A percentile compares a stretch with the other conserved stretches of the same genome.
Conservation (phyloP, 2,113 vertebrate genomes). For the Prochilodus magdalenae region DNA sequence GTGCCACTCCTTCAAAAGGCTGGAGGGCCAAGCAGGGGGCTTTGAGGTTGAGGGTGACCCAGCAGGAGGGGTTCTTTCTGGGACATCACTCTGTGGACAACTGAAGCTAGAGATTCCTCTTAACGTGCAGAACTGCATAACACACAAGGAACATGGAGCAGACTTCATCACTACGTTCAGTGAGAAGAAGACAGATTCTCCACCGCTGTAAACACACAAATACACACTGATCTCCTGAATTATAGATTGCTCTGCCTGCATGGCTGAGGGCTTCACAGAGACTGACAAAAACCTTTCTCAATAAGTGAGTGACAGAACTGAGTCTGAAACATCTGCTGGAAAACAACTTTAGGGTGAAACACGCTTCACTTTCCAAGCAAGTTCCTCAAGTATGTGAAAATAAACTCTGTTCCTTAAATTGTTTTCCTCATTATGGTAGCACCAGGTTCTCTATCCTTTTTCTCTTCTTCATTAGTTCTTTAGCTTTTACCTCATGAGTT, state of each 20-base stretch:
- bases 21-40: constrained; percentile 6
- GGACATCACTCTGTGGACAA: constrained; percentile 3
- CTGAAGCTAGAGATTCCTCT: constrained; percentile 7
- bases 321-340: neutral
- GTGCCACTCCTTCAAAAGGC: constrained; percentile 38
- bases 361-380: too few relatives aligned
- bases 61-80: constrained; percentile 45
- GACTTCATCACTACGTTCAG: neutral
- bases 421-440: too few relatives aligned
- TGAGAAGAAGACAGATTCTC: constrained; percentile 11
- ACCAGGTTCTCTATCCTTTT: too few relatives aligned
- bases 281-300: neutral
- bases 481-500: too few relatives aligned
- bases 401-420: too few relatives aligned
- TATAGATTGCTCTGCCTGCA: neutral
- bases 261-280: neutral
- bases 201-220: constrained; percentile 9
- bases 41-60: constrained; percentile 34
- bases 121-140: neutral
- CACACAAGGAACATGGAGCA: neutral
- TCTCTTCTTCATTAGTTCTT: too few relatives aligned
- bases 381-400: too few relatives aligned
- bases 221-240: neutral
- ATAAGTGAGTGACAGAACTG: neutral
- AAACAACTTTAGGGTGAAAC: too few relatives aligned